Percentiles rank a stretch among this genome's conserved stretches.
These are phyloP conservation scores for Eupithecia tripunctaria DNA, from an alignment of 2,888 invertebrate species.

Conservation along the genomic window DNA sequence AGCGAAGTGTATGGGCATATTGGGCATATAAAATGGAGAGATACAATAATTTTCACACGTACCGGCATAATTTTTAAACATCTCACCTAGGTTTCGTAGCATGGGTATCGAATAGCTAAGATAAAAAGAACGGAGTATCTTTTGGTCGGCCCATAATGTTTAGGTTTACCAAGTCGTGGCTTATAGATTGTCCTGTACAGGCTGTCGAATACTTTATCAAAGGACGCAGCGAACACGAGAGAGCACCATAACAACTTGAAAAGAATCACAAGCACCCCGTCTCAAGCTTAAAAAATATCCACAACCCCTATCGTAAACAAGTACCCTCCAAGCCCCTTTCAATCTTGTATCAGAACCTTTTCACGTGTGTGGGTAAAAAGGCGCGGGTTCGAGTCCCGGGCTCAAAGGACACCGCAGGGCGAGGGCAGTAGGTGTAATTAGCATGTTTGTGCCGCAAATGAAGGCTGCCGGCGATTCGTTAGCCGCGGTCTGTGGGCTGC, in stretches of 20 bases:
- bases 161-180: background rate
- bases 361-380: conserved; percentile 18
- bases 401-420: conserved; percentile 34
- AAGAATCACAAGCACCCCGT: background rate
- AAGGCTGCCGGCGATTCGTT: conserved; percentile 40
- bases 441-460: conserved; percentile 43
- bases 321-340: background rate
- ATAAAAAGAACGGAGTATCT: background rate
- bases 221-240: background rate
- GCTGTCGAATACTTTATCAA: background rate
- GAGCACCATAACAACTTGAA: background rate
- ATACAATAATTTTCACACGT: too few species aligned
- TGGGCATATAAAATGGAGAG: too few species aligned
- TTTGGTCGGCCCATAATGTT: background rate
- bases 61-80: too few species aligned
- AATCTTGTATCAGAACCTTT: conserved; percentile 10
- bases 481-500: conserved; percentile 30
- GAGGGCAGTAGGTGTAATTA: conserved; percentile 41
- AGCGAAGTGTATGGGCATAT: too few species aligned
- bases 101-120: background rate
- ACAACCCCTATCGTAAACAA: background rate
- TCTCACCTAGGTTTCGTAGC: background rate
- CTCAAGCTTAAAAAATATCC: background rate
- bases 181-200: background rate
- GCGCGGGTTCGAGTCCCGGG: conserved; percentile 4